Evolutionary conservation across 2,888 invertebrate genomes (phyloP).

Genomic region (Drosophila mimetica): DNA sequence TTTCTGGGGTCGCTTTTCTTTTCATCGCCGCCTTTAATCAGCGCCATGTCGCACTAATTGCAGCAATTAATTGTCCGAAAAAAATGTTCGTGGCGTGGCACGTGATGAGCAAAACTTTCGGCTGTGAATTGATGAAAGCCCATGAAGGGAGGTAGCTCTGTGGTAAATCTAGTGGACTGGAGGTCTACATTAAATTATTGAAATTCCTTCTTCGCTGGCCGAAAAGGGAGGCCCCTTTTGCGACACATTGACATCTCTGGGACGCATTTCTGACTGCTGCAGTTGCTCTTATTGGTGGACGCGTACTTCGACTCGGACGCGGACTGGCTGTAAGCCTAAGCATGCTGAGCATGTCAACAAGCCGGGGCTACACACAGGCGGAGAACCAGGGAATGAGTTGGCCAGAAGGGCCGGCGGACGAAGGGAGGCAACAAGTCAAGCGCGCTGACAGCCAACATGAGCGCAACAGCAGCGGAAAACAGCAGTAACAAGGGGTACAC

Average conservation of each 20-base stretch:
- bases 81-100: conserved; percentile 16
- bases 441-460: conserved; percentile 77
- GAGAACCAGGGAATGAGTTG: not conserved
- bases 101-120: conserved; percentile 32
- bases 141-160: not conserved
- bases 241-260: conserved; percentile 73
- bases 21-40: conserved; percentile 61
- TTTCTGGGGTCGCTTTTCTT: conserved; percentile 9
- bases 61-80: conserved; percentile 70
- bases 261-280: conserved; percentile 25
- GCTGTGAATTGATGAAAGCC: conserved; percentile 8
- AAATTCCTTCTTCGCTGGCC: conserved; percentile 18
- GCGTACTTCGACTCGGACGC: not conserved
- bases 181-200: conserved; percentile 15
- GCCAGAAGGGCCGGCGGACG: conserved; percentile 15
- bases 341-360: conserved; percentile 82
- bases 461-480: conserved; percentile 68
- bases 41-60: conserved; percentile 74
- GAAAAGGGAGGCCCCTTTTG: conserved; percentile 20
- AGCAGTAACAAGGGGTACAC: conserved; percentile 33
- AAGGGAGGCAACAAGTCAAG: conserved; percentile 66
- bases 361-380: conserved; percentile 42
- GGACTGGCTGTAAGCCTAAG: conserved; percentile 65
- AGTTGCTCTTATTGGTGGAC: conserved; percentile 10
- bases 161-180: not conserved